Conservation (phyloP, 2,888 invertebrate species). For the Tuberolachnus salignus region DNA sequence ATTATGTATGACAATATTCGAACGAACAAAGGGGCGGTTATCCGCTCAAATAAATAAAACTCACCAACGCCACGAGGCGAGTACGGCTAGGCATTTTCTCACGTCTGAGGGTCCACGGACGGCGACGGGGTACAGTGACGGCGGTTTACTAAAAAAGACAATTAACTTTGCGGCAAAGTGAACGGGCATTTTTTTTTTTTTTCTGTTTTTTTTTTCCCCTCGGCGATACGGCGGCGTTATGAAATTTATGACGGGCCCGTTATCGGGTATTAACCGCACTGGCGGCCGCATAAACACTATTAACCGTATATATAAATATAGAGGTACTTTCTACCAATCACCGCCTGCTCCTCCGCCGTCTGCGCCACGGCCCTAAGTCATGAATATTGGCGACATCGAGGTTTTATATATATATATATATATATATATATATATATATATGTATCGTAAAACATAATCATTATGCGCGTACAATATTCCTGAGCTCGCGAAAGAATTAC, state of each 20-base stretch:
- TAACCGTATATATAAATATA: neutral
- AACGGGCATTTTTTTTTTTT: neutral
- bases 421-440: neutral
- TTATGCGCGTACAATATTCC: conserved; percentile 36
- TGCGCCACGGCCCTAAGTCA: neutral
- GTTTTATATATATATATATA: neutral
- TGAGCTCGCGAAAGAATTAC: conserved; percentile 12
- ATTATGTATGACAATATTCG: no score
- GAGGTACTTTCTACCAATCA: no score
- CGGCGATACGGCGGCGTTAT: neutral
- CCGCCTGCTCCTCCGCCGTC: neutral
- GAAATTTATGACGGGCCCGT: neutral
- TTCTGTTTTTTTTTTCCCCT: neutral
- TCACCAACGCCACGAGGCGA: no score
- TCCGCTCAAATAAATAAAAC: no score
- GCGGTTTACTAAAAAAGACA: neutral
- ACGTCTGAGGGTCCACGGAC: neutral
- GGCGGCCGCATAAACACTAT: neutral
- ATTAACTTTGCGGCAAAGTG: neutral
- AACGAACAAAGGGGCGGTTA: no score
- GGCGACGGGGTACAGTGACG: neutral
- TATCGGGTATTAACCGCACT: neutral
- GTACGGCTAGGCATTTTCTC: neutral
- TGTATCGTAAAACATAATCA: conserved; percentile 34
- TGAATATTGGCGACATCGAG: conserved; percentile 20